phyloP scores from a whole-genome alignment of 2,113 vertebrate genomes.

The Zapornia atra region DNA sequence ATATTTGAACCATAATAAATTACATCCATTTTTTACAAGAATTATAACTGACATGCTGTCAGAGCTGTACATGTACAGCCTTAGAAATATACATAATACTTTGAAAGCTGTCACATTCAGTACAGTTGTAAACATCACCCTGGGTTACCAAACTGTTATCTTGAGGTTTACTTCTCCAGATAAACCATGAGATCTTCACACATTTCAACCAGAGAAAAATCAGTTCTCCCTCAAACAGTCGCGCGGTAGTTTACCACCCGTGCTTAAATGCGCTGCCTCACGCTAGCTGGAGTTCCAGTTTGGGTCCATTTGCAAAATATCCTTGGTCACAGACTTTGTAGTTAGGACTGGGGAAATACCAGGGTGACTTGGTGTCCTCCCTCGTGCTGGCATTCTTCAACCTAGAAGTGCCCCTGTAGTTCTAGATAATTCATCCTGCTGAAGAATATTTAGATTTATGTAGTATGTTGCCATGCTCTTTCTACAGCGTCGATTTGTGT shows the following conservation, averaged over 20 bases:
- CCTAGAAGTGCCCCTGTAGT: background rate
- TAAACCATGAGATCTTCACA: constrained; percentile 31
- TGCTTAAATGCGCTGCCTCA: background rate
- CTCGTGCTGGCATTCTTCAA: background rate
- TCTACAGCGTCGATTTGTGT: background rate
- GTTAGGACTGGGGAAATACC: background rate
- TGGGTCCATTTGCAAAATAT: background rate
- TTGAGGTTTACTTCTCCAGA: constrained; percentile 44
- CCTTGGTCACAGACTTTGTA: background rate
- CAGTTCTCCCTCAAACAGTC: constrained; percentile 36
- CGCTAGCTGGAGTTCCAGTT: background rate
- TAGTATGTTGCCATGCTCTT: background rate
- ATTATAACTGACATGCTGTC: constrained; percentile 82
- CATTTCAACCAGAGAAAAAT: constrained; percentile 62
- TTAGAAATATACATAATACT: constrained; percentile 78
- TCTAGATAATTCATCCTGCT: background rate
- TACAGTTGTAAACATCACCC: constrained; percentile 79
- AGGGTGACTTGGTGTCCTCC: background rate
- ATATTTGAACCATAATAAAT: constrained; percentile 81
- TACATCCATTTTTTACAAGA: constrained; percentile 77
- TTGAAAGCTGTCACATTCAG: constrained; percentile 81
- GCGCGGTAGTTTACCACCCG: background rate
- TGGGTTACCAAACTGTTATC: constrained; percentile 72
- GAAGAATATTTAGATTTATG: background rate
- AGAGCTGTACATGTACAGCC: constrained; percentile 74